A percentile compares a stretch with the other conserved stretches of the same genome.
Evolutionary conservation across 2,797 vertebrate genomes (phyloP).

Genomic region (Amphiprion clarkii): DNA sequence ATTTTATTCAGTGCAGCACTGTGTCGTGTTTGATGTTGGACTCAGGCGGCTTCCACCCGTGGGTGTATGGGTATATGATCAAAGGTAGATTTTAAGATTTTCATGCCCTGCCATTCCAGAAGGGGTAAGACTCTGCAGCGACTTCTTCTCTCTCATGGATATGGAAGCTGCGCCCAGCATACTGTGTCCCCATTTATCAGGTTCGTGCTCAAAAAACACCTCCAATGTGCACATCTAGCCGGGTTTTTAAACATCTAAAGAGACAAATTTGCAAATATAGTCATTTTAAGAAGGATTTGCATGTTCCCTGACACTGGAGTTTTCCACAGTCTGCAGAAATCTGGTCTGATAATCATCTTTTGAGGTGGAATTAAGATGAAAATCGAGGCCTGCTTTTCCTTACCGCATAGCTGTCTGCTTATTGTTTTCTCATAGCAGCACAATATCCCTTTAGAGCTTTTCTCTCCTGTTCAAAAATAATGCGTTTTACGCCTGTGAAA

Average conservation of each 20-base stretch:
- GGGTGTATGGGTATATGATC: constrained; percentile 46
- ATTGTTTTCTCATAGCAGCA: no score
- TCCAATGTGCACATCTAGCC: background rate
- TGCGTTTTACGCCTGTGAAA: background rate
- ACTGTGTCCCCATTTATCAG: constrained; percentile 1
- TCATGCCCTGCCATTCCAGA: constrained; percentile 25
- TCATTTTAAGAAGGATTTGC: no score
- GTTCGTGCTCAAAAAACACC: background rate
- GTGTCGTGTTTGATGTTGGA: constrained; percentile 53
- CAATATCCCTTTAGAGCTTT: no score
- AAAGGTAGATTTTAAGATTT: constrained; percentile 53
- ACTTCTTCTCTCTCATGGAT: constrained; percentile 20
- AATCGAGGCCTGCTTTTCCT: no score
- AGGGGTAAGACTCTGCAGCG: constrained; percentile 1
- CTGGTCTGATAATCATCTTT: no score
- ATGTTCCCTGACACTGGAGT: no score
- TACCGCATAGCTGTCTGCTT: no score
- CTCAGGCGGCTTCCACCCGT: constrained; percentile 40
- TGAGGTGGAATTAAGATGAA: no score
- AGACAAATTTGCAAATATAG: no score
- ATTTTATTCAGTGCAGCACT: constrained; percentile 8
- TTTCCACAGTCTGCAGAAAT: no score
- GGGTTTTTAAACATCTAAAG: no score
- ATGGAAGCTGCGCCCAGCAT: constrained; percentile 7
- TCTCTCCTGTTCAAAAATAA: background rate